These are phyloP conservation scores for Malurus melanocephalus DNA, from an alignment of 2,113 vertebrate genomes.

Conservation along the genomic window DNA sequence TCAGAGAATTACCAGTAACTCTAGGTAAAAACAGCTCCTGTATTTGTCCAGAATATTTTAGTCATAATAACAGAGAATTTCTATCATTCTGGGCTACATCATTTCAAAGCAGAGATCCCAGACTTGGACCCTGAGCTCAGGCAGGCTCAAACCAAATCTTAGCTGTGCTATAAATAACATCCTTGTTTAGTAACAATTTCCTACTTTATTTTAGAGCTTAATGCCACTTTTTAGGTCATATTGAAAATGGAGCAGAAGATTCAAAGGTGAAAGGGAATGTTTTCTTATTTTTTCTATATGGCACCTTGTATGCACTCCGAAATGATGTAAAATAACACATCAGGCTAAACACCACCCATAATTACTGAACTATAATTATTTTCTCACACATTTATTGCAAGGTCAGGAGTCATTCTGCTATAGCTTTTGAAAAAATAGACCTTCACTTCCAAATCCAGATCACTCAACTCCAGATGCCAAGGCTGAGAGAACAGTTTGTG, in stretches of 20 bases:
- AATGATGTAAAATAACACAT: constrained; percentile 12
- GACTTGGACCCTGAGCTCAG: neutral
- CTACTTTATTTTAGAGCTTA: neutral
- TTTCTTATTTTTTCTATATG: neutral
- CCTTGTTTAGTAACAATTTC: neutral
- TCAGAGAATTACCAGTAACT: neutral
- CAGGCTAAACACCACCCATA: constrained; percentile 14
- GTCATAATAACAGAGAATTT: neutral
- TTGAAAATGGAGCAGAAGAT: neutral
- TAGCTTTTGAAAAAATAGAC: neutral
- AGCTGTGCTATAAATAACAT: neutral
- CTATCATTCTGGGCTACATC: neutral
- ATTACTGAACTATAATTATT: constrained; percentile 46
- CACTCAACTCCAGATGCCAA: neutral
- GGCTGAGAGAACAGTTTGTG: neutral
- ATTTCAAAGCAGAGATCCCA: neutral
- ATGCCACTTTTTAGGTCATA: neutral
- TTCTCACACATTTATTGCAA: neutral
- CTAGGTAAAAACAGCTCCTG: neutral
- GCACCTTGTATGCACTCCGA: neutral
- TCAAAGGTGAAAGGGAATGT: neutral
- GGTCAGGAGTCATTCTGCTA: constrained; percentile 19
- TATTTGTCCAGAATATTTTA: neutral
- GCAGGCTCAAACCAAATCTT: neutral
- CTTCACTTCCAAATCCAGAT: neutral